Evolutionary conservation across 2,797 vertebrate species (phyloP).

Genomic region (Spinus olivaceus): DNA sequence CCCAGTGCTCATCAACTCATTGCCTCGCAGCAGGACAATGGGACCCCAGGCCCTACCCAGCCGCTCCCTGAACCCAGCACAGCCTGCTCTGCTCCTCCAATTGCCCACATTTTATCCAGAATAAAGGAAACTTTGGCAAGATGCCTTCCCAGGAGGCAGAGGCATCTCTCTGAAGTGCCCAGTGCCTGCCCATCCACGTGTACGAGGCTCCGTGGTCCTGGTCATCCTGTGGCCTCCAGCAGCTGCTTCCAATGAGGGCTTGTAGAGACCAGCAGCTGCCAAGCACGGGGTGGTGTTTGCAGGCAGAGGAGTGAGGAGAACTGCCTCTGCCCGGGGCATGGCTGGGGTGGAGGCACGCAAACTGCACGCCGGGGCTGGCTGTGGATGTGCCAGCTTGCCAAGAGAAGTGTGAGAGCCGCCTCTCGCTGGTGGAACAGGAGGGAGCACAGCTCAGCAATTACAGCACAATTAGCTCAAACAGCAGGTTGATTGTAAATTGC

Average conservation of each 20-base stretch:
- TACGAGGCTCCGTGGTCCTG: accelerated
- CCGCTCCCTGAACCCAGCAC: accelerated
- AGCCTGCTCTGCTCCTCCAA: not conserved
- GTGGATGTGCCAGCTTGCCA: not conserved
- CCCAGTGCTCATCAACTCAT: not conserved
- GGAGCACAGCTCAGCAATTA: constrained; percentile 56
- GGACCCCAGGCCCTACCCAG: not conserved
- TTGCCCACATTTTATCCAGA: not conserved
- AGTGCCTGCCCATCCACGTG: accelerated
- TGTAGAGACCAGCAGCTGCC: not conserved
- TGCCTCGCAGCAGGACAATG: not conserved
- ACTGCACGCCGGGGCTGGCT: not conserved
- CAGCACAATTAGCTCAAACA: constrained; percentile 61
- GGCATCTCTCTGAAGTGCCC: not conserved
- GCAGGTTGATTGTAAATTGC: constrained; percentile 62
- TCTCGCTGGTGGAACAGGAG: constrained; percentile 20
- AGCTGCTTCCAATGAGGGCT: not conserved
- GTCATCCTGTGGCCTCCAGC: not conserved
- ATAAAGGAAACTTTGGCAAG: not conserved
- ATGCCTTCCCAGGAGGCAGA: not conserved
- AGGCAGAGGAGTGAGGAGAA: not conserved
- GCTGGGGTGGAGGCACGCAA: not conserved
- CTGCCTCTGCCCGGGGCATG: not conserved
- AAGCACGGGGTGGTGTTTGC: not conserved
- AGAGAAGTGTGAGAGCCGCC: not conserved